Evolutionary conservation across 1,140 invertebrate genomes (phyloP), one percentile per base, ranked within the genome.

Genomic region (Melitaea cinxia): DNA sequence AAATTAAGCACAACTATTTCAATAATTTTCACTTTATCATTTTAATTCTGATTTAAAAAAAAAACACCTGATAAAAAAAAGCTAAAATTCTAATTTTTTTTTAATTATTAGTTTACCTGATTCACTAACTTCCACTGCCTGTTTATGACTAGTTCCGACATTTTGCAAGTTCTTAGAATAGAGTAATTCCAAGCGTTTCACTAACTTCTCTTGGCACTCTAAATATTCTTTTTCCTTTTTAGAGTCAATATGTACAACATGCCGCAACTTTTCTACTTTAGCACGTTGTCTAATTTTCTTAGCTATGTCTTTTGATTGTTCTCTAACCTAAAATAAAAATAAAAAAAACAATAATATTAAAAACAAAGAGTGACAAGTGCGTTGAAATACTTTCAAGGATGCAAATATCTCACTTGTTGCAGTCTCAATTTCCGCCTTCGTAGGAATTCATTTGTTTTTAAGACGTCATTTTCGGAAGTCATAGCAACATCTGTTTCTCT

Each of bases 281-380:
- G 89, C 83, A 28, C 84, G 83, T 68, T 88, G 79, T 72, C 90
- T 74, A 65, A 91, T 85, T 80, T 88, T 85, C 68, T 89, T 91
- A 14, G 90, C 90, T 30, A 91, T 91, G 42, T 91, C 89, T 80
- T 91, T 91, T 65, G 90, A 91, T 70, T 91, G 90, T 80, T 91
- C 90, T 55, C 90, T 80, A 65, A 91, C 90, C 89, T 91, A 83
- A 68, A 81, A 79, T 33, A 47, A 42, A 30, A 26, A 39, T 45
- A 39, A 45, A 47, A 23, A 9, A 14, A 35, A 2, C 15, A 2
- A 39, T 47, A 23, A 47, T 47, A 23, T 39, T 42, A 42, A 42
- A 39, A 35, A n/a, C 4, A 42, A 42, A 47, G 23, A 47, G 42
- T 21, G 50, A 33, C 5, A n/a, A 39, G 57, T 6, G 17, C 21